Conservation (phyloP, 2,797 vertebrate species). For the Intellagama lesueurii region DNA sequence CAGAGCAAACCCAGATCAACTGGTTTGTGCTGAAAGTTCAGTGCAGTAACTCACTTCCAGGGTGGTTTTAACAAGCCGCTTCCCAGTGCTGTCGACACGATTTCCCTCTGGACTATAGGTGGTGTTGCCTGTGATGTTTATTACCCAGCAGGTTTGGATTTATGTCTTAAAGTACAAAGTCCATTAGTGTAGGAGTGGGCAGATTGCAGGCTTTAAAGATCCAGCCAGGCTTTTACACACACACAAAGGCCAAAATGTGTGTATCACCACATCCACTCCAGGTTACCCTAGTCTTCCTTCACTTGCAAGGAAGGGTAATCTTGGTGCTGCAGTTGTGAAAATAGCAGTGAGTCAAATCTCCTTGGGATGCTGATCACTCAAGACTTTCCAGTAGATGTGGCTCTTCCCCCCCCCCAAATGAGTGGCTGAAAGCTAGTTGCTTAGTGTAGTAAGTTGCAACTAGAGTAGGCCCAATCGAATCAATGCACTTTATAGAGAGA, state of each 20-base stretch:
- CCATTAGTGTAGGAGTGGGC: slow-evolving; percentile 32
- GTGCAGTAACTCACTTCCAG: neutral
- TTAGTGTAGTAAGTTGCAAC: too few species aligned
- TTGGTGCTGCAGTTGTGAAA: neutral
- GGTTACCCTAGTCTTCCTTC: neutral
- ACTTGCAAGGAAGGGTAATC: neutral
- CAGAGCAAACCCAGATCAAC: slow-evolving; percentile 31
- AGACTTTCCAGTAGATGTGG: neutral
- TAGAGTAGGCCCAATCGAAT: too few species aligned
- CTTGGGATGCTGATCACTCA: neutral
- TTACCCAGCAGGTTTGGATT: slow-evolving; percentile 59
- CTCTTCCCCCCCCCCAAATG: neutral
- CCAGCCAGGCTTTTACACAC: neutral
- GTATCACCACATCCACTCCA: neutral
- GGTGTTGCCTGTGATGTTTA: slow-evolving; percentile 17
- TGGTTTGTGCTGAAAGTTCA: slow-evolving; percentile 32
- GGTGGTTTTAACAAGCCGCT: neutral
- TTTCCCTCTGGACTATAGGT: slow-evolving; percentile 58
- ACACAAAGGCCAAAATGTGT: neutral
- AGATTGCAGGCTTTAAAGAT: neutral
- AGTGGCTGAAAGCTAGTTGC: too few species aligned
- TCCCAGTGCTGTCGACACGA: neutral
- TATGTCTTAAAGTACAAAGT: slow-evolving; percentile 51
- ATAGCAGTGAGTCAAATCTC: neutral
- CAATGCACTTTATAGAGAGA: too few species aligned